Base-by-base conservation (phyloP, 2,888 invertebrate genomes). In the Lochmaea capreae region DNA sequence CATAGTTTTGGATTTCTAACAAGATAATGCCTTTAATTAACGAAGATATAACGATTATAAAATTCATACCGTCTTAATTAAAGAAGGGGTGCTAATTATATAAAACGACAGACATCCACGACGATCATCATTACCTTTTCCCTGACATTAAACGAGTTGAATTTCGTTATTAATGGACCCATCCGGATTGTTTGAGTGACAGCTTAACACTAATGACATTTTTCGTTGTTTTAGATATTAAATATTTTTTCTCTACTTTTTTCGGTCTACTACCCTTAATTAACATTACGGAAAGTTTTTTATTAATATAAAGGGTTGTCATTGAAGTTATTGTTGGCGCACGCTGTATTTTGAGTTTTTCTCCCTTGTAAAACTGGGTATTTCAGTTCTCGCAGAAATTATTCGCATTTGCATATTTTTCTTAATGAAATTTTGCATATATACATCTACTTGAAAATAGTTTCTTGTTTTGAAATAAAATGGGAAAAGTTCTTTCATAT, bases 11-110 rank as follows among this genome's bases (percentile, higher is more conserved):
- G 43, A 58, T 57, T 42, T 43, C 42, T 57, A 22, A 42, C 71
- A 63, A 58, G 67, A 67, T 67, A 67, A 67, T 57, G 42, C 54
- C 42, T 73, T 80, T 79, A 79, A 81, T 81, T 80, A 79, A 78
- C 76, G 78, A 75, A 78, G 80, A 80, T 81, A 77, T 76, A 76
- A 66, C 76, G 73, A 78, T 79, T 80, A 80, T 78, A 79, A 81
- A 80, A 81, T 81, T 80, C 79, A 80, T 79, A 79, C 78, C 78
- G 76, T 79, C 80, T 82, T 82, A 82, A 82, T 81, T 82, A 81
- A 76, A 81, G 77, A 77, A 77, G 78, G 76, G 76, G 52, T 61
- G 73, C 69, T 73, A 66, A 70, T 73, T 70, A 73, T 73, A 49
- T 26, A n/a, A 67, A 80, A 79, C 79, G 80, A 80, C 80, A 75